Evolutionary conservation across 2,797 vertebrate species (phyloP), one percentile per base, ranked within the genome.

Genomic region (Enteromius trimaculatus): DNA sequence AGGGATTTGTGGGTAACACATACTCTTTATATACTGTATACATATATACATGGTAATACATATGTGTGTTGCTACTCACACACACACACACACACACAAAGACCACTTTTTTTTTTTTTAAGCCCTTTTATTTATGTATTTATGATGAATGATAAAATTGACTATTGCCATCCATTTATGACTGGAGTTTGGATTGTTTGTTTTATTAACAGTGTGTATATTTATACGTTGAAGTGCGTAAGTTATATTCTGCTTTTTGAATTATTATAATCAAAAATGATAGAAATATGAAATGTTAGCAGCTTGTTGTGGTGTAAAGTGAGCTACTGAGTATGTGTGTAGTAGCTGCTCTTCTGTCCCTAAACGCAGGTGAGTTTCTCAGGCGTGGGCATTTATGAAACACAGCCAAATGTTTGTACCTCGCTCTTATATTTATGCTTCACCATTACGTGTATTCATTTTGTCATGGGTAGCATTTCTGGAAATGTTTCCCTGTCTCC

Each of bases 301-400:
- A 80, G 49, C 80, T 81, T 75, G 53, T 77, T 75, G 65, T 75
- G 87, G 85, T 55, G 86, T 31, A 21, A 2, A 9, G 26, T 19
- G 9, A 51, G 34, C 17, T 72, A 72, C 44, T 72, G 16, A 29
- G 26, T 37, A 37, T 7, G 37, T 37, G 37, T 37, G 37, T 3
- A 44, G 86, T 65, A 31, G 44, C 83, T 77, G 69, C 49, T 87
- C 85, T 81, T 72, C 34, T n/a, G 34, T 81, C 87, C 87, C 89
- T 83, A 86, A 88, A 90, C 88, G 71, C 79, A 77, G 82, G 72
- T 87, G 34, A 83, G 85, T 82, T 84, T 79, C 72, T 47, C 65
- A 31, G 65, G 74, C 69, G 66, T 86, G 77, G 82, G 88, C 84
- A 88, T 88, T 84, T 84, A 34, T 26, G 81, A 81, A 84, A 86